Evolutionary conservation across 2,888 invertebrate genomes (phyloP), one percentile per base, ranked within the genome.

Genomic region (Tinea pellionella): DNA sequence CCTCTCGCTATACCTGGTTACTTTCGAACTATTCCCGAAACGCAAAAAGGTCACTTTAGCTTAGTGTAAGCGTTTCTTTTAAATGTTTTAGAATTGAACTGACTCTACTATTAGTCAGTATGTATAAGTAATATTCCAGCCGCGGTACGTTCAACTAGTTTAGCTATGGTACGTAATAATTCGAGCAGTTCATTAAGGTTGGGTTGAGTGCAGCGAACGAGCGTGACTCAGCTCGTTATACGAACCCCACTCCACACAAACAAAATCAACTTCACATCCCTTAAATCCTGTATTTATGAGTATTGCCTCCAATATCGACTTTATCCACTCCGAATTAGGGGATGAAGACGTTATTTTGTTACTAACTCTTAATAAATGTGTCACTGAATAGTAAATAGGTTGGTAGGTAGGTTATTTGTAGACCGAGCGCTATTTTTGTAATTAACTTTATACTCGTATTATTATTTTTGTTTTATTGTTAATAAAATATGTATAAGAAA

Each of bases 161-260:
- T n/a, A 13, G 4, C 41, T 51, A 11, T 51, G 8, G 13, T 51
- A 9, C 9, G n/a, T 3, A 51, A 24, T 24, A 53, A 53, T 60
- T 60, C 12, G 12, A 16, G 18, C 19, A 32, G 55, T 53, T 60
- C 60, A 60, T 60, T 60, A 60, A 60, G 55, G 19, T 37, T 53
- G 24, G 53, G 29, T 32, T 13, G 41, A 32, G 37, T 30, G 30
- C 32, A 30, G 8, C 18, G 55, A 16, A 55, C 30, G 60, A 53
- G 60, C 60, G 60, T 60, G 60, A 53, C 60, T 53, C 11, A 12
- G 19, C 60, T 55, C 60, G 55, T 55, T 60, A 47, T 32, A 12
- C 37, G 16, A 32, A 32, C 30, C 57, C 32, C 57, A 32, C 57
- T 57, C 30, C 32, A 16, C 32, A 13, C 57, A 24, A 53, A 53